phyloP scores from a whole-genome alignment of 2,888 invertebrate species.

The Furcula furcula region DNA sequence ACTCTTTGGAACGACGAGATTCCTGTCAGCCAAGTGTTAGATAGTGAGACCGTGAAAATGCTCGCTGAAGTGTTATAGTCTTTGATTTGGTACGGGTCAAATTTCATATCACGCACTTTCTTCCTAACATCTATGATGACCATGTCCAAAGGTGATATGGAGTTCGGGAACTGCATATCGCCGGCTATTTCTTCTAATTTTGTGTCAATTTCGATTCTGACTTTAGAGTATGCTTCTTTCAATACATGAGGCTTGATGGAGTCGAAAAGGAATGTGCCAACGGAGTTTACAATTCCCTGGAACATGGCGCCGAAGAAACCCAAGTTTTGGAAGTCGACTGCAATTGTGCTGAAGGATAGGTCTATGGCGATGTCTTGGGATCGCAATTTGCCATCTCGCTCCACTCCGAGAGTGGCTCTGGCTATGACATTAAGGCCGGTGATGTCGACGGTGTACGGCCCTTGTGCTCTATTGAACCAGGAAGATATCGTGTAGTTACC shows the following conservation, averaged over 20 bases:
- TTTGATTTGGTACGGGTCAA: slow-evolving; percentile 89
- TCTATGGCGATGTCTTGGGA: slow-evolving; percentile 91
- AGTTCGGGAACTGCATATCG: slow-evolving; percentile 89
- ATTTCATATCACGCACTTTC: slow-evolving; percentile 83
- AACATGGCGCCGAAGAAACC: slow-evolving; percentile 87
- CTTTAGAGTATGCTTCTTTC: slow-evolving; percentile 88
- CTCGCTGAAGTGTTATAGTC: slow-evolving; percentile 88
- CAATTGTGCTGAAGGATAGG: slow-evolving; percentile 87
- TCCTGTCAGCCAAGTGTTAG: slow-evolving; percentile 90
- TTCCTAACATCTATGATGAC: slow-evolving; percentile 88
- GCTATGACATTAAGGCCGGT: slow-evolving; percentile 86
- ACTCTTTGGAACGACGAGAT: slow-evolving; percentile 91
- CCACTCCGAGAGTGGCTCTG: slow-evolving; percentile 86
- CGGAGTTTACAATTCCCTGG: slow-evolving; percentile 89
- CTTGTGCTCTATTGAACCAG: slow-evolving; percentile 85
- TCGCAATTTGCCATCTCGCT: slow-evolving; percentile 87
- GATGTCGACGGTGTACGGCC: slow-evolving; percentile 90
- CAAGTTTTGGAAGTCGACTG: slow-evolving; percentile 91
- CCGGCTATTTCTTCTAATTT: slow-evolving; percentile 86
- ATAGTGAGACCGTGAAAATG: slow-evolving; percentile 84
- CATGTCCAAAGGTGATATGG: slow-evolving; percentile 92
- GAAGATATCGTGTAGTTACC: slow-evolving; percentile 89
- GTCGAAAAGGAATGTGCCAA: slow-evolving; percentile 91
- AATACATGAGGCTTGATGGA: slow-evolving; percentile 93
- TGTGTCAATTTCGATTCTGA: slow-evolving; percentile 87